Percentiles rank a stretch among this genome's conserved stretches.
Conservation (phyloP, 1,140 invertebrate genomes). For the Phenacoccus solenopsis region DNA sequence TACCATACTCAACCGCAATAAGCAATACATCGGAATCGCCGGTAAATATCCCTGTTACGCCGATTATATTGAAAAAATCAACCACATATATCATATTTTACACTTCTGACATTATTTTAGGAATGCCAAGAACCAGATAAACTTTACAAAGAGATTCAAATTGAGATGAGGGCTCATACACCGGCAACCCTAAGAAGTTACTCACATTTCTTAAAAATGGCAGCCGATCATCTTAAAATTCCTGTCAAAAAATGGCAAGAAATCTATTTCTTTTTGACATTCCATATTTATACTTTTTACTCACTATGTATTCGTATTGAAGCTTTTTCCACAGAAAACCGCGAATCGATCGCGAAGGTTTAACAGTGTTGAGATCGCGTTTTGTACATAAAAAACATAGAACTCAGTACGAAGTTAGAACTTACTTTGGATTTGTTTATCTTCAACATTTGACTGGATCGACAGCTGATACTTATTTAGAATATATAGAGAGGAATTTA, state of each 20-base stretch:
- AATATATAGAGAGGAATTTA: constrained; percentile 92
- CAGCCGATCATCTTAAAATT: constrained; percentile 67
- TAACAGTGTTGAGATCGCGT: constrained; percentile 70
- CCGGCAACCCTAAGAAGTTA: constrained; percentile 78
- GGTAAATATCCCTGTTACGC: neutral
- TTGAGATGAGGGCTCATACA: constrained; percentile 79
- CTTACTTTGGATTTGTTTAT: constrained; percentile 76
- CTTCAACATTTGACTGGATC: constrained; percentile 80
- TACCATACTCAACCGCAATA: no score
- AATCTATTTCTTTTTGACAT: constrained; percentile 8
- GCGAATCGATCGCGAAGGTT: constrained; percentile 48
- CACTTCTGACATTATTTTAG: no score
- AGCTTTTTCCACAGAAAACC: constrained; percentile 49
- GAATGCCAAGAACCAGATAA: constrained; percentile 45
- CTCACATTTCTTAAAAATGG: constrained; percentile 61
- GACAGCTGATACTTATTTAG: constrained; percentile 87
- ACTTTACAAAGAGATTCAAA: constrained; percentile 66
- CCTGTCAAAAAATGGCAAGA: constrained; percentile 56
- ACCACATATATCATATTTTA: no score
- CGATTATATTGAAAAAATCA: no score
- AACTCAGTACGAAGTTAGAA: constrained; percentile 92
- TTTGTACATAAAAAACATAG: constrained; percentile 88
- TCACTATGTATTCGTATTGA: constrained; percentile 8
- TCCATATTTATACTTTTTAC: neutral
- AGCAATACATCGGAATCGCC: neutral